phyloP scores from a whole-genome alignment of 2,888 invertebrate genomes.

The Metalampra italica region DNA sequence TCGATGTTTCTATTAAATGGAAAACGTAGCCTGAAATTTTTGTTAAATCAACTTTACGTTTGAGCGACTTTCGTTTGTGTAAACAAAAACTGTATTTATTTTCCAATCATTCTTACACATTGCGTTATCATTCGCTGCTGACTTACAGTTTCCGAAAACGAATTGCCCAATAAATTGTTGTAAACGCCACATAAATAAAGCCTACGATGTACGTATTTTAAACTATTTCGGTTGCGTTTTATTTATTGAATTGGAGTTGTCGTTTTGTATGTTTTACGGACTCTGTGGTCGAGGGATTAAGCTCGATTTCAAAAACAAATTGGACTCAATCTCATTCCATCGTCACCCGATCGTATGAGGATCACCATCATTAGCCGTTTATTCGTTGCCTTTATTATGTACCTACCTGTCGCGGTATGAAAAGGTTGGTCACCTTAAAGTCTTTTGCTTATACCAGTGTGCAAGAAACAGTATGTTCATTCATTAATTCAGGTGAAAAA shows the following conservation, averaged over 20 bases:
- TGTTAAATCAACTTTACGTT: neutral
- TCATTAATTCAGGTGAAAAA: too few species aligned
- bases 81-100: slow-evolving; percentile 20
- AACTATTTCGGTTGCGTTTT: slow-evolving; percentile 15
- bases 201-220: slow-evolving; percentile 18
- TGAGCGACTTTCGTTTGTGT: neutral
- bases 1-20: neutral
- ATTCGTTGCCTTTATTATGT: too few species aligned
- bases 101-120: slow-evolving; percentile 33
- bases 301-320: neutral
- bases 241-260: slow-evolving; percentile 6
- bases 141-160: slow-evolving; percentile 38
- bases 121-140: slow-evolving; percentile 45
- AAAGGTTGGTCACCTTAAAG: too few species aligned
- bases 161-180: slow-evolving; percentile 47
- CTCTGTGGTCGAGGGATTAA: neutral
- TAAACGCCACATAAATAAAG: slow-evolving; percentile 26
- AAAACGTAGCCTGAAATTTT: neutral
- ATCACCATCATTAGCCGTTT: too few species aligned
- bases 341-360: too few species aligned
- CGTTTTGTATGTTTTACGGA: neutral
- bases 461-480: too few species aligned
- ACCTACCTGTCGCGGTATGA: too few species aligned
- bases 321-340: neutral
- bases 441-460: too few species aligned